Evolutionary conservation across 2,113 vertebrate genomes (phyloP).

Genomic region (Donacobius atricapilla): DNA sequence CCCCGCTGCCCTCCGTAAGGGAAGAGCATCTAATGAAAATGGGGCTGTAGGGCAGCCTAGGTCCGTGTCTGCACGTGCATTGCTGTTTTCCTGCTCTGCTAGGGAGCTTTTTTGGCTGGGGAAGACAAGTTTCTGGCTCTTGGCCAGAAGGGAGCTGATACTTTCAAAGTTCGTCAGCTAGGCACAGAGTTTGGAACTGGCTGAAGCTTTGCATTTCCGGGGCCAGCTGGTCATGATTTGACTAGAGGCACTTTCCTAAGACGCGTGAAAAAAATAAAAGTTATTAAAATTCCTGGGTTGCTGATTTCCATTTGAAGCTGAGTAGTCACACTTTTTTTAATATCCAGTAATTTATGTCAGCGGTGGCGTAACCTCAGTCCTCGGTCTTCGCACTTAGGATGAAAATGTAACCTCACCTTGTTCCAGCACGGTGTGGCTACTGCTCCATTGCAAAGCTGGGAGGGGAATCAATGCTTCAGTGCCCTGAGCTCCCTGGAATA

Average conservation of each 20-base stretch:
- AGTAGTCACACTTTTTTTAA: slow-evolving; percentile 30
- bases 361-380: neutral
- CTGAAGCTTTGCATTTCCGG: slow-evolving; percentile 8
- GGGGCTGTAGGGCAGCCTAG: neutral
- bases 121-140: neutral
- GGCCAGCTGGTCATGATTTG: slow-evolving; percentile 23
- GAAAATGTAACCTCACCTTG: slow-evolving; percentile 32
- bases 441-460: neutral
- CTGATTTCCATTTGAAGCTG: slow-evolving; percentile 55
- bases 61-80: neutral
- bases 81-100: neutral
- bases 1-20: neutral
- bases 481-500: neutral
- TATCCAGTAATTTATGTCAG: slow-evolving; percentile 22
- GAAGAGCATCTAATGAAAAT: neutral
- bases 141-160: slow-evolving; percentile 17
- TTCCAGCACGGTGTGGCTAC: neutral
- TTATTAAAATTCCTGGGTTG: slow-evolving; percentile 54
- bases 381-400: slow-evolving; percentile 12
- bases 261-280: slow-evolving; percentile 54
- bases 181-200: slow-evolving; percentile 12
- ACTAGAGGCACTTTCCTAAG: slow-evolving; percentile 33
- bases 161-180: neutral
- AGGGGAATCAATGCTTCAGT: neutral
- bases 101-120: slow-evolving; percentile 17